Base-by-base conservation (phyloP, 1,140 invertebrate species). In the Lysiphlebus fabarum region DNA sequence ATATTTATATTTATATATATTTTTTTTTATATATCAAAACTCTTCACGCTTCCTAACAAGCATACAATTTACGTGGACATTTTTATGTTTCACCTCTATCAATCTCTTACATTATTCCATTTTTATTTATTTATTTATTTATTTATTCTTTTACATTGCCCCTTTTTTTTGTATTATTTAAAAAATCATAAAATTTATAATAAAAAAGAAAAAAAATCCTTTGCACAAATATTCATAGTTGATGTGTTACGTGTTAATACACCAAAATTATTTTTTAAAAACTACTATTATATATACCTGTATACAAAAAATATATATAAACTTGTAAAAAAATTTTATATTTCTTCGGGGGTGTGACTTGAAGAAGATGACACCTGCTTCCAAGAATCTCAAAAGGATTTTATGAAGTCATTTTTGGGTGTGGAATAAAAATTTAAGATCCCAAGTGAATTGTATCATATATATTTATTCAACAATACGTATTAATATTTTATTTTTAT, bases 241-340 rank as follows among this genome's bases (percentile, higher is more conserved):
- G 68, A 70, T 69, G 62, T 69, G 68, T 70, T 70, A 70, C 67
- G 68, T 70, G 68, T 70, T 70, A 70, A 70, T 70, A 69, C 62
- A 62, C 62, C 59, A 41, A 58, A 47, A 49, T 37, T 41, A 36
- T 26, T 50, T 36, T 37, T 26, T 26, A 26, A 26, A 26, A 26
- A 26, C 17, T 26, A 26, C 2, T 26, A 26, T 26, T 26, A 26
- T 26, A 26, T 26, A 26, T 17, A 17, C 17, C 1, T 1, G 4
- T 26, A 26, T 26, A 26, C 17, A 26, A 26, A 1, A 26, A 26
- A 26, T 26, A 26, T 26, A 26, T 26, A 26, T 26, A 26, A 26
- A 26, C 17, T 26, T 26, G 17, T 26, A 26, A 6, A 51, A n/a
- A 37, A 37, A 37, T 51, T 51, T 51, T n/a, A n/a, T 51, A 34